phyloP scores from a whole-genome alignment of 2,113 vertebrate species.

The Mustelus asterias region DNA sequence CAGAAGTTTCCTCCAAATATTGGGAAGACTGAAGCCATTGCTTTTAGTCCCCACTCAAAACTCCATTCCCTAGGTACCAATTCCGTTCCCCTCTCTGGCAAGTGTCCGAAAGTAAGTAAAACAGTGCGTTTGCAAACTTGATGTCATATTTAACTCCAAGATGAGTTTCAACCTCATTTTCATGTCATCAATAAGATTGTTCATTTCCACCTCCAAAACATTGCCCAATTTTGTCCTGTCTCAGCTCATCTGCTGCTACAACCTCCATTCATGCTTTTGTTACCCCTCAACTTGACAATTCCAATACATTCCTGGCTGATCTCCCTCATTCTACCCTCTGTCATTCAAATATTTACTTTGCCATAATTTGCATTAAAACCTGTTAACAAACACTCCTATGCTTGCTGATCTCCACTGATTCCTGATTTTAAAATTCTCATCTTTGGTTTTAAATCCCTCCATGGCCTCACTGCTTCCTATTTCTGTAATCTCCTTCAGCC shows the following conservation, averaged over 20 bases:
- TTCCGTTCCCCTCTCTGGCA: background rate
- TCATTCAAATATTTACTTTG: background rate
- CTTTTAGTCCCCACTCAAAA: background rate
- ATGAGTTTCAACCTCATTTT: background rate
- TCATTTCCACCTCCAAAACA: background rate
- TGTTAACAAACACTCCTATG: background rate
- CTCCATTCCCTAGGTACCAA: background rate
- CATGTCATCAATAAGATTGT: background rate
- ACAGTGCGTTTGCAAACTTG: background rate
- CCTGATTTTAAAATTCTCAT: background rate
- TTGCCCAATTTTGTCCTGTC: background rate
- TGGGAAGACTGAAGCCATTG: background rate
- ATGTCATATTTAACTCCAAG: background rate
- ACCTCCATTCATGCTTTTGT: too few species aligned
- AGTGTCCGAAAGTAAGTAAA: background rate
- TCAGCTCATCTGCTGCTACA: too few species aligned
- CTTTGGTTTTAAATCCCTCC: background rate
- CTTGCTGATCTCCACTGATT: background rate
- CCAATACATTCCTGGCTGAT: background rate
- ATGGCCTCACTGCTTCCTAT: too few species aligned
- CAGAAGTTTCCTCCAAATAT: background rate
- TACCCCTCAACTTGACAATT: too few species aligned
- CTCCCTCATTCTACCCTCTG: background rate
- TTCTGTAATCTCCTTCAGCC: background rate
- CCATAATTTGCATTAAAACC: background rate